Evolutionary conservation across 2,888 invertebrate species (phyloP).

Genomic region (Coronaproctus castanopsis): DNA sequence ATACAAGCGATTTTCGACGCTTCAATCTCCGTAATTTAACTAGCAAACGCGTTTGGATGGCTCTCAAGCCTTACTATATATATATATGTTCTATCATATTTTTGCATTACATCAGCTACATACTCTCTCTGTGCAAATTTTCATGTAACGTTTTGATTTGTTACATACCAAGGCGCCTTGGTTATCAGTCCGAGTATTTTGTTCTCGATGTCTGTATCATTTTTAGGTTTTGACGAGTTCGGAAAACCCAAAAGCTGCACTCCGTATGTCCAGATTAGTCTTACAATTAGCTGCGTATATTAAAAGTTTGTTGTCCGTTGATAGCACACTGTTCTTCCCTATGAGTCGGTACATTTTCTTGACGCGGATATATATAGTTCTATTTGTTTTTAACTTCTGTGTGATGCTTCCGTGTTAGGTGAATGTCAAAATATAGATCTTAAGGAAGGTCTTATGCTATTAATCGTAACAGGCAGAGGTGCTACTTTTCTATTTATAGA

Average conservation of each 20-base stretch:
- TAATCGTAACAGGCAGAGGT: not conserved
- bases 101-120: not conserved
- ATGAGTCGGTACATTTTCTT: not conserved
- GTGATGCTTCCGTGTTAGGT: not conserved
- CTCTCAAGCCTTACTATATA: not conserved
- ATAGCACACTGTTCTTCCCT: not conserved
- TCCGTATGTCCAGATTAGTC: not conserved
- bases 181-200: not conserved
- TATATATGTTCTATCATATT: not conserved
- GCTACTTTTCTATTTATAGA: not conserved
- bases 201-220: not conserved
- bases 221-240: not conserved
- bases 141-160: not conserved
- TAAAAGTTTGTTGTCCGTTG: not conserved
- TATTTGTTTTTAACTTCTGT: not conserved
- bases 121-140: not conserved
- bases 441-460: not conserved
- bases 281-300: not conserved
- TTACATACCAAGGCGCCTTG: not conserved
- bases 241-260: not conserved
- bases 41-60: not conserved
- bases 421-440: not conserved
- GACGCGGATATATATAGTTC: not conserved
- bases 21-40: not conserved
- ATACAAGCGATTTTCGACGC: not conserved